A percentile compares a stretch with the other conserved stretches of the same genome.
phyloP scores from a whole-genome alignment of 2,888 invertebrate species.

The Norana najaformis region DNA sequence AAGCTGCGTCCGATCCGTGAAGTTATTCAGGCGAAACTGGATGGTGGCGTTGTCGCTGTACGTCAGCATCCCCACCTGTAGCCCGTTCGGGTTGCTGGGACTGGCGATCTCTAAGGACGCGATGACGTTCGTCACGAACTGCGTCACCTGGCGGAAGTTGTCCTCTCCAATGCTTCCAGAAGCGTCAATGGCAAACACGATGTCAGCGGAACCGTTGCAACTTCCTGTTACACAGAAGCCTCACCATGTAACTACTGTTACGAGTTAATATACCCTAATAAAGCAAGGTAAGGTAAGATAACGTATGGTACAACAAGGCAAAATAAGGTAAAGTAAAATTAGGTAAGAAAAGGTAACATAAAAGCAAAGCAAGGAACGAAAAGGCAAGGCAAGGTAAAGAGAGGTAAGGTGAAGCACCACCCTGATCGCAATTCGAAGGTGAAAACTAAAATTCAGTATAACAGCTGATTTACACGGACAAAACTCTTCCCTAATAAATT shows the following conservation, averaged over 20 bases:
- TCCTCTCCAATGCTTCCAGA: constrained; percentile 41
- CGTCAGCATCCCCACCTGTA: constrained; percentile 39
- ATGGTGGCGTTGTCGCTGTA: constrained; percentile 42
- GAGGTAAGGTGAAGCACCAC: no score
- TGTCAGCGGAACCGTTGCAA: constrained; percentile 41
- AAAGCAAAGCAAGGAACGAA: no score
- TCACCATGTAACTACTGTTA: neutral
- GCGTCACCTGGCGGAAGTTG: constrained; percentile 37
- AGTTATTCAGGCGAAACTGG: constrained; percentile 52
- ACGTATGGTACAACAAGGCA: no score
- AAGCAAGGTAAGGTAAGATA: no score
- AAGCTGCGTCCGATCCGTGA: constrained; percentile 46
- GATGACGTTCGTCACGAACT: constrained; percentile 39
- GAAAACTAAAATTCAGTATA: no score
- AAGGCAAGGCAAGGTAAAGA: no score
- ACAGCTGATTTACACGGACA: no score
- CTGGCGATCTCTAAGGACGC: constrained; percentile 39
- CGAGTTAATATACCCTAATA: no score
- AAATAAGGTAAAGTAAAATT: no score
- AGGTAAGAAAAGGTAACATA: no score
- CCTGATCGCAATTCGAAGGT: no score
- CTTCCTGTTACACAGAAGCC: constrained; percentile 26
- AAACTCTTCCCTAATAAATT: no score
- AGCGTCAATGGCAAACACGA: constrained; percentile 42
- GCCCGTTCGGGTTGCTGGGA: neutral